Evolutionary conservation across 2,888 invertebrate species (phyloP).

Genomic region (Parelbella ahira): DNA sequence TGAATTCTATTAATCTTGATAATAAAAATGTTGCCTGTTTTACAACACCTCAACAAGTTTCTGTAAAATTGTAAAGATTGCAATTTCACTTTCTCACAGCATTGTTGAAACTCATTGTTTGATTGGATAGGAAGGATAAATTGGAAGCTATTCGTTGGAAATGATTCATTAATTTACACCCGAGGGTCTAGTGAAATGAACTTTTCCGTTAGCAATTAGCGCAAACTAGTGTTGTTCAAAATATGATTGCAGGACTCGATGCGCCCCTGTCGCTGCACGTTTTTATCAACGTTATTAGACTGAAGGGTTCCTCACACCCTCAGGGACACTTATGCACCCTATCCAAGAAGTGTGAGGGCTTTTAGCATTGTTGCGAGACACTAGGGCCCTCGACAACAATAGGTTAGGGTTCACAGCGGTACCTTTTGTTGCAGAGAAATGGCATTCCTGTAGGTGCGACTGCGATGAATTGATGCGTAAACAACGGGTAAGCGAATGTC

Average conservation of each 20-base stretch:
- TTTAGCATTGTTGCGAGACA: conserved; percentile 46
- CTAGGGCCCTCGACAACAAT: conserved; percentile 42
- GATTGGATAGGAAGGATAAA: too few relatives aligned
- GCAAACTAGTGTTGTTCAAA: too few relatives aligned
- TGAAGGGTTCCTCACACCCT: conserved; percentile 26
- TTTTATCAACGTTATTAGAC: conserved; percentile 19
- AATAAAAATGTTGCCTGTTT: background rate
- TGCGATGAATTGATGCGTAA: conserved; percentile 18
- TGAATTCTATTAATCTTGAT: conserved; percentile 2
- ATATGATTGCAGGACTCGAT: conserved; percentile 7
- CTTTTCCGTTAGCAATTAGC: too few relatives aligned
- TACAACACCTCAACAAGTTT: too few relatives aligned
- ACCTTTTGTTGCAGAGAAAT: conserved; percentile 28
- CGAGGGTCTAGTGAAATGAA: too few relatives aligned
- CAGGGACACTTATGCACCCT: conserved; percentile 35
- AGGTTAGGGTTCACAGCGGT: conserved; percentile 29
- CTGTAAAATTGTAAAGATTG: too few relatives aligned
- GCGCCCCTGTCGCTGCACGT: conserved; percentile 12
- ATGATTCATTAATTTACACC: too few relatives aligned
- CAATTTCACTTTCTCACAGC: too few relatives aligned
- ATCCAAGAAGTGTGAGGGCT: conserved; percentile 37
- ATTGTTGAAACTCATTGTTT: too few relatives aligned
- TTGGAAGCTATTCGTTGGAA: too few relatives aligned
- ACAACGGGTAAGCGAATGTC: conserved; percentile 12
- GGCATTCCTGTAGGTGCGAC: conserved; percentile 28